Base-by-base conservation (phyloP, 2,113 vertebrate species). In the Ochotona curzoniae region DNA sequence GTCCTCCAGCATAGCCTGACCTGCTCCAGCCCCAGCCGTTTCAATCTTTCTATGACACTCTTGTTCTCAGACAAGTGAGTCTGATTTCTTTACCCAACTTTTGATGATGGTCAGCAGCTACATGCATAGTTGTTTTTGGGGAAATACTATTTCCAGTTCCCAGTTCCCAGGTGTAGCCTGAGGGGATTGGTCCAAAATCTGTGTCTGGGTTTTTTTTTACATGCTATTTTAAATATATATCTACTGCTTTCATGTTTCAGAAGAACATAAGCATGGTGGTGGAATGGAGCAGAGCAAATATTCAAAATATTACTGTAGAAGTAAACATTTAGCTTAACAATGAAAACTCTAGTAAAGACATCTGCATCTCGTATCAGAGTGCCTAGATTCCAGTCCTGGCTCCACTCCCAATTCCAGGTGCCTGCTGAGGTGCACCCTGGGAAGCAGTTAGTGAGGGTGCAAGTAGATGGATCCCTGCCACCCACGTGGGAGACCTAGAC, bases 31-130 rank as follows among this genome's bases (percentile, higher is more conserved):
- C 94, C 96, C 99, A 99, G 99, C 98, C 99, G 98, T 97, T 99
- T 99, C 95, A 99, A 98, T 90, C 99, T 98, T 97, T 99, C 99
- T 99, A 99, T 99, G 1, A 99, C 99, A 26, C 99, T 99, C 98
- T 99, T 99, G 93, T 99, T 99, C 73, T 99, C 3, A 99, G 99
- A 0, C 99, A 99, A 0, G 99, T 99, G 23, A 99, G 99, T 96
- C 99, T 98, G 97, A 99, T 99, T 98, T 99, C 99, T 96, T 99
- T 99, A 28, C 99, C 99, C 49, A 99, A 97, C 97, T 99, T 99
- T 99, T 99, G 7, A 99, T 99, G 97, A 99, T 99, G 95, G 99
- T 98, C 96, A 99, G 98, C 93, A 99, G 99, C 97, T 99, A 99
- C 47, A 57, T 57, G 99, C 99, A 2, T 99, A 99, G 97, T 99